Conservation (phyloP, 1,140 invertebrate species). For the Mesaphorura yosii region DNA sequence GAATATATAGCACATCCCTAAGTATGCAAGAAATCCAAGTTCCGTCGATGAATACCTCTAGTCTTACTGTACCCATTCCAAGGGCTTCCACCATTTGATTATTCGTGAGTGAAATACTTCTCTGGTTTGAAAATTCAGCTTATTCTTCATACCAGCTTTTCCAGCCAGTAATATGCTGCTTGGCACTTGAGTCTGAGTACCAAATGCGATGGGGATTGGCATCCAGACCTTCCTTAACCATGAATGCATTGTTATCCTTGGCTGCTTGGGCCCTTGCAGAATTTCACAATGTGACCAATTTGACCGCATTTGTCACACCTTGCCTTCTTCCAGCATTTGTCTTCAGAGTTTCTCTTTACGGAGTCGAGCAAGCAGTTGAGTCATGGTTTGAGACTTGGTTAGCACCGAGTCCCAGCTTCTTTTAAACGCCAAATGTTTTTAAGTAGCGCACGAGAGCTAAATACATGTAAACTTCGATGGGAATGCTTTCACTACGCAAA, state of each 20-base stretch:
- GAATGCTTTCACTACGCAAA: background rate
- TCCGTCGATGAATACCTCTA: constrained; percentile 2
- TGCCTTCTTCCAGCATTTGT: background rate
- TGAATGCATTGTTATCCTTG: background rate
- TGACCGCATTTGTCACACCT: constrained; percentile 2
- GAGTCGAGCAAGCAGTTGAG: background rate
- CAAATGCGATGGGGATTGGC: background rate
- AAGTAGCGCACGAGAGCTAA: background rate
- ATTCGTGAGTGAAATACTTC: background rate
- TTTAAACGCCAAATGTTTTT: constrained; percentile 4
- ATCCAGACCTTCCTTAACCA: background rate
- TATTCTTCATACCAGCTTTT: background rate
- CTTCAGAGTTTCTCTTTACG: background rate
- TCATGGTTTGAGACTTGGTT: background rate
- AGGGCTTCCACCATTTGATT: background rate
- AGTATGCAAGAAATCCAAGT: background rate
- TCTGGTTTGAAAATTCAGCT: background rate
- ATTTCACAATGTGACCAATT: background rate
- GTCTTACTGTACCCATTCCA: background rate
- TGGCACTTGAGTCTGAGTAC: background rate
- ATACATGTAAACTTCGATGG: background rate
- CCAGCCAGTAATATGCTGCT: background rate
- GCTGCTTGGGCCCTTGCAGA: background rate
- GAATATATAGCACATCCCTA: constrained; percentile 11
- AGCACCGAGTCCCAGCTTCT: constrained; percentile 5